Evolutionary conservation across 2,888 invertebrate species (phyloP).

Genomic region (Ophioninae sp.): DNA sequence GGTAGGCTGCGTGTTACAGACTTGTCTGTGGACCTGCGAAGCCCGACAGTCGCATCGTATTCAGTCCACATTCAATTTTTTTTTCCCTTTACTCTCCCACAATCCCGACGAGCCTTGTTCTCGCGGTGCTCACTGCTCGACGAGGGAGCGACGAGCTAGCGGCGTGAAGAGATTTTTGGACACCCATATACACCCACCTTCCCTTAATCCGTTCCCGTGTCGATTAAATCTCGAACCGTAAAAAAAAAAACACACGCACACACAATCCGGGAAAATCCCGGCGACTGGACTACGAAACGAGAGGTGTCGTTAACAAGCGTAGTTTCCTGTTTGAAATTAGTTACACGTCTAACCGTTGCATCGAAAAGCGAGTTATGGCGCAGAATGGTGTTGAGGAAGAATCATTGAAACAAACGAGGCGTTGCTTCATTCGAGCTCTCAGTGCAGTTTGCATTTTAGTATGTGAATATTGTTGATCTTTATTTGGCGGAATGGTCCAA

Average conservation of each 20-base stretch:
- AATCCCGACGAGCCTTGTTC: background rate
- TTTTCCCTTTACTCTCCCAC: constrained; percentile 23
- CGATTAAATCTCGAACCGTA: background rate
- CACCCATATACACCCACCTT: background rate
- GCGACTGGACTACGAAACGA: background rate
- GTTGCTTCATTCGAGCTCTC: too few species aligned
- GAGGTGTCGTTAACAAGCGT: background rate
- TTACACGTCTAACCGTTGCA: background rate
- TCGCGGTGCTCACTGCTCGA: constrained; percentile 2
- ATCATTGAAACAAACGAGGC: too few species aligned
- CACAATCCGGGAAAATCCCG: background rate
- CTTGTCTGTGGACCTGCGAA: constrained; percentile 71
- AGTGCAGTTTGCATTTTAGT: too few species aligned
- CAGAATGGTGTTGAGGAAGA: too few species aligned
- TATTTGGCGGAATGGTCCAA: too few species aligned
- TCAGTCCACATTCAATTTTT: constrained; percentile 47
- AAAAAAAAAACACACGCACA: too few species aligned
- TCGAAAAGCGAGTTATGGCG: too few species aligned
- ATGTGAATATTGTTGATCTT: too few species aligned
- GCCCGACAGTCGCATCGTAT: constrained; percentile 70
- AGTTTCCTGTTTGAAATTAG: background rate
- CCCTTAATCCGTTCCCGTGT: background rate
- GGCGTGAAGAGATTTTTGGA: background rate
- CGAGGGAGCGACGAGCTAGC: background rate
- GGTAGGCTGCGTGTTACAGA: constrained; percentile 61